A percentile compares a stretch with the other conserved stretches of the same genome.
phyloP scores from a whole-genome alignment of 2,113 vertebrate species.

The Mystacornis crossleyi region DNA sequence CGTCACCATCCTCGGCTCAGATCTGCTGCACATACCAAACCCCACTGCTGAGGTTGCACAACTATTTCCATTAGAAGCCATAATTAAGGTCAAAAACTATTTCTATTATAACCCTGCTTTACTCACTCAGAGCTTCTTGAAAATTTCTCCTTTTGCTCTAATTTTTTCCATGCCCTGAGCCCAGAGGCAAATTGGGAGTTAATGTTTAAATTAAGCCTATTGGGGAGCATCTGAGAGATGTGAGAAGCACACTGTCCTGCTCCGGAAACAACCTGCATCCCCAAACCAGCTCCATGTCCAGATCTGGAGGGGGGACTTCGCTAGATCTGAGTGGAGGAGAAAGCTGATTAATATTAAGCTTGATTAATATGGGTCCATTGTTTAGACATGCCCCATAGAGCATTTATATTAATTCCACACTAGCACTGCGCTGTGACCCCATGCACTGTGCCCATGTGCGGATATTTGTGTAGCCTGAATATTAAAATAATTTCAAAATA shows the following conservation, averaged over 20 bases:
- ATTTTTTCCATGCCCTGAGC: constrained; percentile 39
- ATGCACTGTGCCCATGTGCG: fast-evolving
- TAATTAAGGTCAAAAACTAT: constrained; percentile 68
- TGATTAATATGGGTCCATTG: constrained; percentile 31
- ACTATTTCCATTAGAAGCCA: constrained; percentile 43
- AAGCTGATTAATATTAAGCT: constrained; percentile 55
- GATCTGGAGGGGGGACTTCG: neutral
- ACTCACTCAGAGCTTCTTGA: constrained; percentile 15
- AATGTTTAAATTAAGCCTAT: constrained; percentile 47
- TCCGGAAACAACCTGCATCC: neutral
- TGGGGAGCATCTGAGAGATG: neutral
- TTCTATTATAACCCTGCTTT: constrained; percentile 26
- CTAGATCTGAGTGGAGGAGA: neutral
- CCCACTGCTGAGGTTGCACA: constrained; percentile 40
- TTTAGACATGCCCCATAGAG: neutral
- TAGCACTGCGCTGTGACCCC: neutral
- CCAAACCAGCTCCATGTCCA: neutral
- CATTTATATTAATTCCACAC: constrained; percentile 17
- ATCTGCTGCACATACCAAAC: neutral
- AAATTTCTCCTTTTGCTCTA: constrained; percentile 23
- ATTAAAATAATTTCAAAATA: neutral
- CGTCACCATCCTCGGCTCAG: neutral
- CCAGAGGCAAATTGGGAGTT: constrained; percentile 22
- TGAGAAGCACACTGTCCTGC: neutral
- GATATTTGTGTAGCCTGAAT: neutral